A percentile compares a stretch with the other conserved stretches of the same genome.
Conservation (phyloP, 2,113 vertebrate species). For the Saguinus midas region DNA sequence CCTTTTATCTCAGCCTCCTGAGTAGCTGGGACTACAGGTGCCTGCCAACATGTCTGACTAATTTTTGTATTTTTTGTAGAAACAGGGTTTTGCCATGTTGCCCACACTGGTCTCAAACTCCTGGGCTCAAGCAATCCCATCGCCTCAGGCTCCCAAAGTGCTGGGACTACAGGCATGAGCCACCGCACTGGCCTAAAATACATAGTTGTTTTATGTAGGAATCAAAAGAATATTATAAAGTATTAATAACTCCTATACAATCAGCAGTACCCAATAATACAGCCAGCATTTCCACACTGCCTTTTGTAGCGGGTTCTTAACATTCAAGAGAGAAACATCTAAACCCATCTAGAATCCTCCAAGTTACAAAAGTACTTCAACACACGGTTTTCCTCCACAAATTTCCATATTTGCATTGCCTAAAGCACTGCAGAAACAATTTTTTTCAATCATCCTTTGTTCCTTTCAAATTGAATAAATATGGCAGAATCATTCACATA, state of each 20-base stretch:
- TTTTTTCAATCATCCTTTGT: not conserved
- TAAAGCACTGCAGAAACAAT: conserved; percentile 1
- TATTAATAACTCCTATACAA: not conserved
- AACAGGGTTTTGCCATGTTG: too few relatives aligned
- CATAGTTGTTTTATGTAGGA: not conserved
- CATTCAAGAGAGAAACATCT: not conserved
- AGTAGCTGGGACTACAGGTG: too few relatives aligned
- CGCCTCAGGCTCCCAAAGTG: too few relatives aligned
- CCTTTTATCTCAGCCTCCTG: too few relatives aligned
- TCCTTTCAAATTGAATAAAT: conserved; percentile 13
- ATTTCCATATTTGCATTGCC: conserved; percentile 1
- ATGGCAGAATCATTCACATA: not conserved
- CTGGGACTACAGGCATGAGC: too few relatives aligned
- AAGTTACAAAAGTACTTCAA: not conserved
- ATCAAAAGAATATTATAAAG: conserved; percentile 21
- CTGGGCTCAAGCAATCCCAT: too few relatives aligned
- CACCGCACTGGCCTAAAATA: not conserved
- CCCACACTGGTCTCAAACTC: too few relatives aligned
- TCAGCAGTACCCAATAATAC: not conserved
- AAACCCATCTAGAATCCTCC: conserved; percentile 39
- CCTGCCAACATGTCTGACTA: too few relatives aligned
- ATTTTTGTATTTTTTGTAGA: too few relatives aligned
- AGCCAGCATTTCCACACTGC: not conserved
- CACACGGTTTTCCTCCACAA: not conserved
- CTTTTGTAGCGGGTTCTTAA: not conserved